Percentiles rank a stretch among this genome's conserved stretches.
phyloP scores from a whole-genome alignment of 1,140 invertebrate genomes.

The Leptinotarsa lineolata region DNA sequence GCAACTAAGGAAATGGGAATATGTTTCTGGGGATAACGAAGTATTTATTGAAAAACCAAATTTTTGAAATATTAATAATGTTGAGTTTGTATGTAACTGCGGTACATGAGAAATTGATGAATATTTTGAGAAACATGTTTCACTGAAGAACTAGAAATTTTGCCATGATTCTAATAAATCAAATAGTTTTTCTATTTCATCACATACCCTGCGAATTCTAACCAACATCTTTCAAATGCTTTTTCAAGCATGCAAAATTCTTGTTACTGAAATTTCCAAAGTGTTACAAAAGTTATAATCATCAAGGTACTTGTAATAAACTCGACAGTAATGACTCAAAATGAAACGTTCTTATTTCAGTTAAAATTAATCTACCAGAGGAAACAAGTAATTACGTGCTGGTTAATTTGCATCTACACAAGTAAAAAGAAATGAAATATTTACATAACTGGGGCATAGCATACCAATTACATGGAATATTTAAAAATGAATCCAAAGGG shows the following conservation, averaged over 20 bases:
- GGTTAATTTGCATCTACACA: not conserved
- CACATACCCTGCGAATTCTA: no score
- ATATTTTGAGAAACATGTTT: no score
- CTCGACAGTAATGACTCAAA: not conserved
- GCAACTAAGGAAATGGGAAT: no score
- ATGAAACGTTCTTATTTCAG: conserved; percentile 2
- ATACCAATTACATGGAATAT: not conserved
- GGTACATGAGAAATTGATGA: no score
- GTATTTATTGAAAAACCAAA: no score
- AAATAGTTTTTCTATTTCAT: no score
- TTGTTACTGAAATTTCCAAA: not conserved
- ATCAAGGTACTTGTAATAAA: not conserved
- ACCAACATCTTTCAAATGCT: not conserved
- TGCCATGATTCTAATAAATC: no score
- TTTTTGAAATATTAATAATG: no score
- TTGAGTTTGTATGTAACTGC: no score
- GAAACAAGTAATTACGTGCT: conserved; percentile 5
- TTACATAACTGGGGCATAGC: conserved; percentile 5
- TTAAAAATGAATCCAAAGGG: not conserved
- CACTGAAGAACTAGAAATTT: no score
- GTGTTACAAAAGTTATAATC: not conserved
- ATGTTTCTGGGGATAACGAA: no score
- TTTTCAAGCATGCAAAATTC: not conserved
- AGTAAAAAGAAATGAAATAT: conserved; percentile 3
- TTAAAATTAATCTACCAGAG: not conserved